These are phyloP conservation scores for Meteorus colon DNA, from an alignment of 2,888 invertebrate species.

Conservation along the genomic window DNA sequence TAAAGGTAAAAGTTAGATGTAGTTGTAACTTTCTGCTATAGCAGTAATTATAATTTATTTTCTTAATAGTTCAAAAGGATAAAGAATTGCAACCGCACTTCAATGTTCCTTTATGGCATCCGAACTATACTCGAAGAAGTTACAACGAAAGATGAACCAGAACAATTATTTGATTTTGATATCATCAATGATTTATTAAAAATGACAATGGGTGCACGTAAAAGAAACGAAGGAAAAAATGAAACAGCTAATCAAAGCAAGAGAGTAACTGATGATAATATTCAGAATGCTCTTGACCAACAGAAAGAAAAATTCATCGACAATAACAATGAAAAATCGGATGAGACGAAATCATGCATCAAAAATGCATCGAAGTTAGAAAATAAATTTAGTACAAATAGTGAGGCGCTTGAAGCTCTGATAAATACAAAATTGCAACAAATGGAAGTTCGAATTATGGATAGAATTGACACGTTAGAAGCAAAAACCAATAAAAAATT, in stretches of 20 bases:
- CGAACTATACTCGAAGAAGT: constrained; percentile 64
- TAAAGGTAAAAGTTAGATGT: constrained; percentile 60
- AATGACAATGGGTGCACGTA: constrained; percentile 48
- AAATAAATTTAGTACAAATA: not conserved
- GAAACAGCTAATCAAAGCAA: not conserved
- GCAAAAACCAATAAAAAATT: constrained; percentile 66
- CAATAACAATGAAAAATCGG: constrained; percentile 22
- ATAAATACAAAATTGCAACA: constrained; percentile 66
- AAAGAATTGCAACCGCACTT: constrained; percentile 60
- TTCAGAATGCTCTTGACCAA: not conserved
- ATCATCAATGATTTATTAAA: constrained; percentile 59
- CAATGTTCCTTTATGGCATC: constrained; percentile 72
- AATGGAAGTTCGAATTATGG: constrained; percentile 65
- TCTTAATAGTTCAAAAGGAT: constrained; percentile 68
- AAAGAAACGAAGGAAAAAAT: not conserved
- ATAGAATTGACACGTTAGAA: constrained; percentile 66
- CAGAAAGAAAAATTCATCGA: not conserved
- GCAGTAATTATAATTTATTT: constrained; percentile 8
- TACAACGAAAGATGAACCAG: constrained; percentile 44
- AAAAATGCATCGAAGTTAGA: not conserved
- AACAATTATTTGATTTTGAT: constrained; percentile 57
- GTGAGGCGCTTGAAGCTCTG: constrained; percentile 55
- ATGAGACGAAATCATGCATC: not conserved
- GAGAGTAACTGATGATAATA: not conserved
- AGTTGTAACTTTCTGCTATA: not conserved